Evolutionary conservation across 2,113 vertebrate genomes (phyloP).

Genomic region (Petrocephalus zakoni): DNA sequence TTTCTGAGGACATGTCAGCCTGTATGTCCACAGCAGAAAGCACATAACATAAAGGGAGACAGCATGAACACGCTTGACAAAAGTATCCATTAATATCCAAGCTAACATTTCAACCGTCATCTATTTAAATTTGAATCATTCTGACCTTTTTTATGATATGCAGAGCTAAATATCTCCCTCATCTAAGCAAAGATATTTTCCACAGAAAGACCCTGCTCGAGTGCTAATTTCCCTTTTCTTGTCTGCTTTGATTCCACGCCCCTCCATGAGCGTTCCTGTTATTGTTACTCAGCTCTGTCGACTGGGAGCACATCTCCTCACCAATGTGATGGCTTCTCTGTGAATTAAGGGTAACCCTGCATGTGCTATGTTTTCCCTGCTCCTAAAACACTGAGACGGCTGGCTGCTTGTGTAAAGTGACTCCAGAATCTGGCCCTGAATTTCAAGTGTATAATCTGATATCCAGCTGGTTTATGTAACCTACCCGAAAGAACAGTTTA

Average conservation of each 20-base stretch:
- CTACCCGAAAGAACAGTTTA: neutral
- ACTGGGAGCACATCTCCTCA: constrained; percentile 5
- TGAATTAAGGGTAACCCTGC: neutral
- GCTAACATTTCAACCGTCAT: constrained; percentile 38
- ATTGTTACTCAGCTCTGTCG: constrained; percentile 18
- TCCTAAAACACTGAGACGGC: neutral
- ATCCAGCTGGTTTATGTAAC: neutral
- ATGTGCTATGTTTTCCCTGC: neutral
- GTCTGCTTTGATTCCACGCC: neutral
- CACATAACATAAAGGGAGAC: neutral
- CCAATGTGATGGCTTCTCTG: neutral
- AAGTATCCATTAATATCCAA: constrained; percentile 34
- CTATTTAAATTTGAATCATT: constrained; percentile 48
- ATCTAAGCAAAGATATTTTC: neutral
- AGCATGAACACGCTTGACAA: constrained; percentile 21
- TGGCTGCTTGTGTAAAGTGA: neutral
- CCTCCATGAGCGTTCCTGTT: constrained; percentile 1
- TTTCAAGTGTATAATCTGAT: neutral
- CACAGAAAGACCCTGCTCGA: neutral
- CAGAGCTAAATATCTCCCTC: constrained; percentile 33
- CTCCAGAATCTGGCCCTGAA: neutral
- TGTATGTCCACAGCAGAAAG: neutral
- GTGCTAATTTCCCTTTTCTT: neutral
- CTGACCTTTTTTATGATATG: constrained; percentile 26
- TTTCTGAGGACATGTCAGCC: neutral